These are phyloP conservation scores for Apis mellifera DNA, from an alignment of 1,140 invertebrate genomes.

Conservation along the genomic window DNA sequence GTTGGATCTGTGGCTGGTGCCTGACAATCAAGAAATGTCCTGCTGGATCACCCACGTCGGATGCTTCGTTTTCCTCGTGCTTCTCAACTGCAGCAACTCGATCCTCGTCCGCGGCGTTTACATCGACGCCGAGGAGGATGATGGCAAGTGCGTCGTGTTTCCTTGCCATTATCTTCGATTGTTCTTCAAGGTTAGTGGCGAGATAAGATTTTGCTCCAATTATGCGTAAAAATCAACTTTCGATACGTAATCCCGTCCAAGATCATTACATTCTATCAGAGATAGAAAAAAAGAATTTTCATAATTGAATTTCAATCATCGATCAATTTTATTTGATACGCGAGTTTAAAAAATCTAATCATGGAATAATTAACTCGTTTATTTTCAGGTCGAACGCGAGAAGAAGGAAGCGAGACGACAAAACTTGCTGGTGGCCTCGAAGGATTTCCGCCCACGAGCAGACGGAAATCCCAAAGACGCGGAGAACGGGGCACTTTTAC, in stretches of 20 bases:
- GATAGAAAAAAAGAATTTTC: no score
- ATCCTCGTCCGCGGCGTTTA: conserved; percentile 91
- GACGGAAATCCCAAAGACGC: conserved; percentile 73
- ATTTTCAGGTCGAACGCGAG: conserved; percentile 76
- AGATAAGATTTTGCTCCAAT: neutral
- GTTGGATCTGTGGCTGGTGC: conserved; percentile 89
- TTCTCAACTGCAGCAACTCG: conserved; percentile 92
- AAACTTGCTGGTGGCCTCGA: conserved; percentile 70
- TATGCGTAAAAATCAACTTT: neutral
- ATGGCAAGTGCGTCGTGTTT: conserved; percentile 90
- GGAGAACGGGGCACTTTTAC: conserved; percentile 73
- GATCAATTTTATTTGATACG: no score
- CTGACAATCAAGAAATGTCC: conserved; percentile 88
- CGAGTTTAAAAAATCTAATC: no score
- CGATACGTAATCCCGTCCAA: no score
- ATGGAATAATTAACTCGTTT: neutral
- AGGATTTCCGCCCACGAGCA: conserved; percentile 62
- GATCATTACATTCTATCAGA: no score
- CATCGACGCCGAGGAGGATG: conserved; percentile 90
- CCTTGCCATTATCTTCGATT: conserved; percentile 90
- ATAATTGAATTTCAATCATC: no score
- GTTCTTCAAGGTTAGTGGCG: conserved; percentile 85
- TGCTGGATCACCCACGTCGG: conserved; percentile 89
- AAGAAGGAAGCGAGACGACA: conserved; percentile 78
- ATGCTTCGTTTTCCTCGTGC: conserved; percentile 87